Percentiles rank a stretch among this genome's conserved stretches.
phyloP scores from a whole-genome alignment of 2,797 vertebrate genomes.

The Sarcoramphus papa region DNA sequence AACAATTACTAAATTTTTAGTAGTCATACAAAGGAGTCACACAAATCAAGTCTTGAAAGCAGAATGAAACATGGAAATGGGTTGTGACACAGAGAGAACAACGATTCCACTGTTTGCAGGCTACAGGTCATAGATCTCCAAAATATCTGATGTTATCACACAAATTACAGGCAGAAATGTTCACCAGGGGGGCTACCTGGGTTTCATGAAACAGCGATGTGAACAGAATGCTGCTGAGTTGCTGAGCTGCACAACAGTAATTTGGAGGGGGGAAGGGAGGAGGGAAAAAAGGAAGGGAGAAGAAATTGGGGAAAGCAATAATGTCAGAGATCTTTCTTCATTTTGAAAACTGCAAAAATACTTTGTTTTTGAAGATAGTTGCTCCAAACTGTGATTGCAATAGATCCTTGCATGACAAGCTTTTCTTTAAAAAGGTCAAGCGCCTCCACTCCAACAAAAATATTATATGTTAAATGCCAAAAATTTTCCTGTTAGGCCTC shows the following conservation, averaged over 20 bases:
- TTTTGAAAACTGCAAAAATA: neutral
- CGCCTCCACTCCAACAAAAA: neutral
- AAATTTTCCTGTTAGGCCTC: neutral
- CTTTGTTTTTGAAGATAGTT: neutral
- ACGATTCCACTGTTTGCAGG: neutral
- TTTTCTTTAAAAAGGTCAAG: neutral
- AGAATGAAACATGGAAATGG: neutral
- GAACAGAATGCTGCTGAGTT: neutral
- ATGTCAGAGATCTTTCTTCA: neutral
- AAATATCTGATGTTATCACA: neutral
- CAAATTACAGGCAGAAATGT: neutral
- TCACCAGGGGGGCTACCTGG: neutral
- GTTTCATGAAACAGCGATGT: neutral
- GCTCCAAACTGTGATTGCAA: neutral
- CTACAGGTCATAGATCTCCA: rapidly evolving
- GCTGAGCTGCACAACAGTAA: neutral
- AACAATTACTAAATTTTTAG: neutral
- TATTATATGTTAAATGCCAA: neutral
- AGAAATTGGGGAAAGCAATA: neutral
- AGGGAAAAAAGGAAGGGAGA: rapidly evolving
- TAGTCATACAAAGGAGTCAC: neutral
- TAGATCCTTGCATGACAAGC: neutral
- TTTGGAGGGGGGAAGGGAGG: rapidly evolving
- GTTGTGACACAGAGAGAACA: neutral
- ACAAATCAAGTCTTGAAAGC: neutral